These are phyloP conservation scores for Strix uralensis DNA, from an alignment of 2,113 vertebrate genomes.

Conservation along the genomic window DNA sequence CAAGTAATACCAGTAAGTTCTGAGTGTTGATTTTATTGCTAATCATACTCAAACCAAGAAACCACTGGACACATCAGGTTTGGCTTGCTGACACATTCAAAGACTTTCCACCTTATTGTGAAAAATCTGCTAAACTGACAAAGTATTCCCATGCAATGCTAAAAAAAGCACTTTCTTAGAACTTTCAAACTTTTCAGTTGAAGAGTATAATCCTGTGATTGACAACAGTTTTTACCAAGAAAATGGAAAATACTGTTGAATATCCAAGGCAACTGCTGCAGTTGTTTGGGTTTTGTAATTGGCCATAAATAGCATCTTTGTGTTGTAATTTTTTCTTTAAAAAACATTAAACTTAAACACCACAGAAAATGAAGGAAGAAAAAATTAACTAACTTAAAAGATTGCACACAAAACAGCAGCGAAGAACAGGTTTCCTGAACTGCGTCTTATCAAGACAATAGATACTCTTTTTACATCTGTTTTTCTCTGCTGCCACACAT, in stretches of 20 bases:
- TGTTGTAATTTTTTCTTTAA: neutral
- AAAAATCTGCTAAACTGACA: neutral
- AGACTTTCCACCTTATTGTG: neutral
- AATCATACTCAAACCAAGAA: neutral
- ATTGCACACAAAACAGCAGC: neutral
- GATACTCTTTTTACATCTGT: neutral
- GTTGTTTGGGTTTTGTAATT: neutral
- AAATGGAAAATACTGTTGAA: neutral
- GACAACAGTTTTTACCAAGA: neutral
- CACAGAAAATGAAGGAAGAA: neutral
- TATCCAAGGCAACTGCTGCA: neutral
- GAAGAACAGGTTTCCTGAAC: neutral
- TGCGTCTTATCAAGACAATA: neutral
- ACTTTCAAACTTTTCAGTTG: neutral
- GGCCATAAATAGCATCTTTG: neutral
- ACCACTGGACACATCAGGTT: neutral
- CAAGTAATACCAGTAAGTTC: neutral
- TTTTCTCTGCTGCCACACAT: neutral
- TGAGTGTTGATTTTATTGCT: neutral
- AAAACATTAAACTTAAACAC: neutral
- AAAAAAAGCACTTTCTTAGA: neutral
- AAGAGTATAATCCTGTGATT: neutral
- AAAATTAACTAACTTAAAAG: neutral
- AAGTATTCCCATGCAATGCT: neutral
- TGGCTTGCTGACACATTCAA: neutral